Evolutionary conservation across 2,113 vertebrate species (phyloP).

Genomic region (Centropus unirufus): DNA sequence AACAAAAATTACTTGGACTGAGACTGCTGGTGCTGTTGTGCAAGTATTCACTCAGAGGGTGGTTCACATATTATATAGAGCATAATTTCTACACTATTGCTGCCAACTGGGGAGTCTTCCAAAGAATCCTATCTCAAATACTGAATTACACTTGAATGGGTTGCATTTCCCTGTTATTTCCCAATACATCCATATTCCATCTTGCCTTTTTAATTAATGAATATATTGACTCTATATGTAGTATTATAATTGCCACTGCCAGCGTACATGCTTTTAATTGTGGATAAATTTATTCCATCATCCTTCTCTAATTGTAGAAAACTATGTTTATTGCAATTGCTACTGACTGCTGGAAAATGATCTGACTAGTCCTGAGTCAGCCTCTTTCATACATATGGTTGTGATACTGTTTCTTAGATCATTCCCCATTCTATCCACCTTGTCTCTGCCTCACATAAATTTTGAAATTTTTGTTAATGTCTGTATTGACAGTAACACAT

Average conservation of each 20-base stretch:
- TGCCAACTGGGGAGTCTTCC: conserved; percentile 53
- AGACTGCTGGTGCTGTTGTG: conserved; percentile 27
- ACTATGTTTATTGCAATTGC: conserved; percentile 44
- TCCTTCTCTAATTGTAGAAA: conserved; percentile 45
- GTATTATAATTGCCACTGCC: conserved; percentile 45
- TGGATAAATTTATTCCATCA: conserved; percentile 43
- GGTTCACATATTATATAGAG: conserved; percentile 39
- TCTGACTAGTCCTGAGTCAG: neutral
- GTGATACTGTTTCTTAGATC: neutral
- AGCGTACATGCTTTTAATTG: conserved; percentile 53
- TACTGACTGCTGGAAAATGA: conserved; percentile 24
- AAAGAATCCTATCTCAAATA: conserved; percentile 47
- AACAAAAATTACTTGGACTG: neutral
- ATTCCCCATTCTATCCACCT: neutral
- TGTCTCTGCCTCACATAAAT: neutral
- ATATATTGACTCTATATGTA: conserved; percentile 60
- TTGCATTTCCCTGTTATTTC: conserved; percentile 53
- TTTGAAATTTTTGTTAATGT: neutral
- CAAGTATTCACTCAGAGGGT: conserved; percentile 51
- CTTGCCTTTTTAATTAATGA: conserved; percentile 65
- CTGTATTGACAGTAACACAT: neutral
- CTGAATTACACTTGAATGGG: conserved; percentile 48
- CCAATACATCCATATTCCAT: conserved; percentile 53
- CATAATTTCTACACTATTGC: conserved; percentile 51
- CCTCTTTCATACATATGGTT: neutral